These are phyloP conservation scores for Caprella mutica DNA, from an alignment of 2,888 invertebrate genomes.

Conservation along the genomic window DNA sequence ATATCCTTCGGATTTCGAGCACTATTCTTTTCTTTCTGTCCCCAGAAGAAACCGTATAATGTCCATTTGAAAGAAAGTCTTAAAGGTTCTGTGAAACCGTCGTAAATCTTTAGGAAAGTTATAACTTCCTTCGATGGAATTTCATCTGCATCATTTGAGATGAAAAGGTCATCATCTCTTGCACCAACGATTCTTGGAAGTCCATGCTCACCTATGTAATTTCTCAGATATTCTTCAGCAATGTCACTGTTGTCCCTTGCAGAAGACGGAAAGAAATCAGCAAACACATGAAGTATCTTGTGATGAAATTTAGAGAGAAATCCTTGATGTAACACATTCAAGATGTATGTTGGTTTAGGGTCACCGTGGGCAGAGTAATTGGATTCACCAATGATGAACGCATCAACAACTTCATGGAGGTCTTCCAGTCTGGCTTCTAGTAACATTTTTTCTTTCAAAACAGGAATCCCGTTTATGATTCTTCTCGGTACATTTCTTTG, in stretches of 20 bases:
- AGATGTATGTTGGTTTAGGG: constrained; percentile 40
- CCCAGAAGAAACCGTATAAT: constrained; percentile 58
- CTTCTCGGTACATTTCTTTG: constrained; percentile 41
- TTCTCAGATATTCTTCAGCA: constrained; percentile 36
- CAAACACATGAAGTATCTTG: constrained; percentile 44
- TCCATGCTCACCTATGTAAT: constrained; percentile 33
- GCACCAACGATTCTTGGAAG: constrained; percentile 30
- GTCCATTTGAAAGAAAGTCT: constrained; percentile 53
- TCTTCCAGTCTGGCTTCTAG: constrained; percentile 52
- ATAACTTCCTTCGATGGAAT: constrained; percentile 52
- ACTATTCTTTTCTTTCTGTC: too few species aligned
- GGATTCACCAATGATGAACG: constrained; percentile 49
- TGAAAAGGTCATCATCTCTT: constrained; percentile 41
- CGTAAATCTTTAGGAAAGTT: constrained; percentile 55
- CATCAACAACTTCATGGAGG: constrained; percentile 51
- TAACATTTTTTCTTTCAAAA: constrained; percentile 43
- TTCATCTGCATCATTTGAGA: constrained; percentile 48
- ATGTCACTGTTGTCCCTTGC: constrained; percentile 36
- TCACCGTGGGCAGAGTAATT: constrained; percentile 39
- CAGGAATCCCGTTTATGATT: constrained; percentile 49
- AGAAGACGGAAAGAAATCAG: constrained; percentile 21
- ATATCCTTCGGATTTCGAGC: too few species aligned
- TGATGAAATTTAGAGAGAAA: constrained; percentile 45
- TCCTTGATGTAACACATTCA: constrained; percentile 44
- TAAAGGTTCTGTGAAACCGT: constrained; percentile 52